Conservation (phyloP, 1,140 invertebrate species). For the Ectropis grisescens region DNA sequence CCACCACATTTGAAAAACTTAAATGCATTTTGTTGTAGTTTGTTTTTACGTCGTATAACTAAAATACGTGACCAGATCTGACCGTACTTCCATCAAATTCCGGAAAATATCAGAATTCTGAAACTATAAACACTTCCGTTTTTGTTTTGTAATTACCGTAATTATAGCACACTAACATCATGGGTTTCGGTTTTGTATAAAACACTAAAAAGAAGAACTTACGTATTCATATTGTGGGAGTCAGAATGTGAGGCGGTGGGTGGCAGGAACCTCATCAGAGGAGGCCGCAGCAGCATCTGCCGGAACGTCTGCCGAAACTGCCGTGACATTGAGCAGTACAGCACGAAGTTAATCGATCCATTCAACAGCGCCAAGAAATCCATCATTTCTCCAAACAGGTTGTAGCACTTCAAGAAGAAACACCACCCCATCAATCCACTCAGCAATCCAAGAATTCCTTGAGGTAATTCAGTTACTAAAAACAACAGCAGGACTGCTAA, state of each 20-base stretch:
- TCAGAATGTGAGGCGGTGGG: conserved; percentile 46
- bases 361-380: conserved; percentile 93
- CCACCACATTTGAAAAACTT: no score
- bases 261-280: conserved; percentile 51
- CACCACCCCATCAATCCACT: conserved; percentile 80
- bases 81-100: no score
- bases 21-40: no score
- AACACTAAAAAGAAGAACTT: no score
- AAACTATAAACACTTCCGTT: no score
- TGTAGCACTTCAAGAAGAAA: conserved; percentile 82
- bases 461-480: conserved; percentile 89
- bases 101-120: no score
- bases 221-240: conserved; percentile 55
- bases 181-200: no score
- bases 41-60: no score
- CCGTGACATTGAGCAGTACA: conserved; percentile 95
- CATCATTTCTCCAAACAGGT: conserved; percentile 89
- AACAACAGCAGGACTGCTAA: conserved; percentile 89
- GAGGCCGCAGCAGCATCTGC: conserved; percentile 75
- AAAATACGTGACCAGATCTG: no score
- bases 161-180: no score
- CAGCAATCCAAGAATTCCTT: conserved; percentile 81
- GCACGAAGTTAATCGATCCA: conserved; percentile 92
- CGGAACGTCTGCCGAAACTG: conserved; percentile 92
- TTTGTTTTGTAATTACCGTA: no score